phyloP scores from a whole-genome alignment of 2,113 vertebrate genomes.

The Oplegnathus fasciatus region DNA sequence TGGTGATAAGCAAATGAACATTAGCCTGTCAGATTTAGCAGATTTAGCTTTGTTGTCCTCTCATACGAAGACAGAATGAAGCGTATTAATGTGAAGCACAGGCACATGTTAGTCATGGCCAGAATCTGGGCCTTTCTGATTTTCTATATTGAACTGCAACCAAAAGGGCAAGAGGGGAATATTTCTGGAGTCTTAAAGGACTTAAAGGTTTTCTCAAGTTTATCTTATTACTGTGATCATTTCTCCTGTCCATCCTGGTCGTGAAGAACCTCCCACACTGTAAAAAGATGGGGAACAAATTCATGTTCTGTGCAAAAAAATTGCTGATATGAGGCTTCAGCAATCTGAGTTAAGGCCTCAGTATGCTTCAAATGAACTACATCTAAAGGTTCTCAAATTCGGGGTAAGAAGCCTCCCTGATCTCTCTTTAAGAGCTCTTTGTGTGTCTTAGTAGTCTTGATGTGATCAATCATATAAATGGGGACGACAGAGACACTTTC shows the following conservation, averaged over 20 bases:
- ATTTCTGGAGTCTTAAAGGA: slow-evolving; percentile 2
- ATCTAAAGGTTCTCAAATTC: background rate
- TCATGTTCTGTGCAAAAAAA: no score
- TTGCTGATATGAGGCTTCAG: no score
- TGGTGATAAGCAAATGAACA: background rate
- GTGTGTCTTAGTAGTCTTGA: no score
- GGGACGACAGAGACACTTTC: no score
- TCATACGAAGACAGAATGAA: background rate
- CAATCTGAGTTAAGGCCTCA: background rate
- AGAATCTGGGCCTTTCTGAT: background rate
- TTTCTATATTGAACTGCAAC: background rate
- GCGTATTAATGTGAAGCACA: background rate
- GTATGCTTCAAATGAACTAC: background rate
- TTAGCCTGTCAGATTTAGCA: background rate
- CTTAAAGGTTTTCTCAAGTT: background rate
- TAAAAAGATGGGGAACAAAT: background rate
- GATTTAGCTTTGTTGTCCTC: background rate
- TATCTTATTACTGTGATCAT: background rate
- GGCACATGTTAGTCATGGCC: background rate
- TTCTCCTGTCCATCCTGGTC: background rate
- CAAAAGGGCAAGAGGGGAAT: background rate
- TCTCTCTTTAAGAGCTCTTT: no score
- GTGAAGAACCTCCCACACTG: background rate
- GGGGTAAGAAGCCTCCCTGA: background rate
- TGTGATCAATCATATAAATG: no score